Percentiles rank a stretch among this genome's conserved stretches.
phyloP scores from a whole-genome alignment of 64 coral and sea anemone genomes.

The Pocillopora verrucosa region DNA sequence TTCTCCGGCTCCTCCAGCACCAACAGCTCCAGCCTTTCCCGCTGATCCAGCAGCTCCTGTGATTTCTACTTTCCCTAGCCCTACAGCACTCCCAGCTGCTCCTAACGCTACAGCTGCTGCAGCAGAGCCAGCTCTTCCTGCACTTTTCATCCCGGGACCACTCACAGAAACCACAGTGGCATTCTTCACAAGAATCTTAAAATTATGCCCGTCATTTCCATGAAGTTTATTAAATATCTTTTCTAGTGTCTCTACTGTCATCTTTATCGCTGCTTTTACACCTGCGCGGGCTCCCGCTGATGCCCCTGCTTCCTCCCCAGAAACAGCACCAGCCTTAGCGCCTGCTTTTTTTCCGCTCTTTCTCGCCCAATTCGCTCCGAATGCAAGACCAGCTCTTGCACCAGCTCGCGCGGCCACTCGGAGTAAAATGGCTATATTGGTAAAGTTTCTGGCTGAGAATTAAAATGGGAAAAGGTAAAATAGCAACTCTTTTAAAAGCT shows the following conservation, averaged over 20 bases:
- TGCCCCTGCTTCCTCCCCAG: slow-evolving; percentile 46
- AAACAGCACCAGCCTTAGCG: slow-evolving; percentile 49
- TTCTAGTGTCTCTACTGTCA: slow-evolving; percentile 3
- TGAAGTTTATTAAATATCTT: slow-evolving; percentile 17
- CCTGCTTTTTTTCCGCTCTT: slow-evolving; percentile 34
- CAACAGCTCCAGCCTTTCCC: neutral
- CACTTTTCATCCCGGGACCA: neutral
- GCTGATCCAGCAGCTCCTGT: too few relatives aligned
- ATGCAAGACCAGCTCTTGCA: slow-evolving; percentile 8
- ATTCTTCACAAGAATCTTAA: neutral
- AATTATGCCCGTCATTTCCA: neutral
- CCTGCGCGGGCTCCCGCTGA: slow-evolving; percentile 40
- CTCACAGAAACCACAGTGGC: neutral
- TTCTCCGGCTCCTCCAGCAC: slow-evolving; percentile 4
- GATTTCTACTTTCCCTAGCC: too few relatives aligned
- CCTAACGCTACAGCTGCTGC: too few relatives aligned
- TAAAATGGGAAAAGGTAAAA: neutral
- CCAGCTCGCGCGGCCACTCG: slow-evolving; percentile 14
- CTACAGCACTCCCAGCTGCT: too few relatives aligned
- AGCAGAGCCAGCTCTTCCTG: neutral
- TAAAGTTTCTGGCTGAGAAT: neutral
- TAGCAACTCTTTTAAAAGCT: too few relatives aligned
- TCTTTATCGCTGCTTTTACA: slow-evolving; percentile 5
- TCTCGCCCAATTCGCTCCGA: neutral
- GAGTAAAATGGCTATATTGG: neutral